Percentiles rank a stretch among this genome's conserved stretches.
Conservation (phyloP, 2,888 invertebrate species). For the Lithosia quadra region DNA sequence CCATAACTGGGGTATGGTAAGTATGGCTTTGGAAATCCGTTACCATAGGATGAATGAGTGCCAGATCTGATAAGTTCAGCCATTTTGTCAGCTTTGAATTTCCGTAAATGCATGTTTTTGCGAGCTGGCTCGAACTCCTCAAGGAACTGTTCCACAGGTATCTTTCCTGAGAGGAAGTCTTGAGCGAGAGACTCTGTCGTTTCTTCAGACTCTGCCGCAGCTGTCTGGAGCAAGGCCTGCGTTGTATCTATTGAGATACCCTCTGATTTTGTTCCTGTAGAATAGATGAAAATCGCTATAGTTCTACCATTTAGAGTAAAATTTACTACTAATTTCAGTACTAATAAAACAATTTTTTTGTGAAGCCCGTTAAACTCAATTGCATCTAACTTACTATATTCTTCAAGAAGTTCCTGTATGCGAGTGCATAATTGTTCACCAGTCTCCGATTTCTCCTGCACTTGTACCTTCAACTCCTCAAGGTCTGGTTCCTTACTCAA, state of each 20-base stretch:
- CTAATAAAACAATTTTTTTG: too few species aligned
- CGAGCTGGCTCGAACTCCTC: constrained; percentile 93
- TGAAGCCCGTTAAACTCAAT: too few species aligned
- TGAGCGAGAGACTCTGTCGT: constrained; percentile 95
- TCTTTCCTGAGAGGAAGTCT: constrained; percentile 91
- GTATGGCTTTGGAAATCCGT: constrained; percentile 76
- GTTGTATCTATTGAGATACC: constrained; percentile 94
- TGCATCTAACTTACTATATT: constrained; percentile 90
- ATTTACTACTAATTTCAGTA: too few species aligned
- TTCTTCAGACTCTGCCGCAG: constrained; percentile 97
- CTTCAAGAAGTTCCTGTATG: constrained; percentile 92
- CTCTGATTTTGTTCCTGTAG: constrained; percentile 91
- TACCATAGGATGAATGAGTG: constrained; percentile 71
- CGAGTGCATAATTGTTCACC: constrained; percentile 89
- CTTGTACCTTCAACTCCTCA: constrained; percentile 90
- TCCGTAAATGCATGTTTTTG: constrained; percentile 87
- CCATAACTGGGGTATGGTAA: constrained; percentile 79
- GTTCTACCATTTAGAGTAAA: too few species aligned
- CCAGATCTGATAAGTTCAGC: constrained; percentile 88
- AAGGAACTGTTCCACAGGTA: constrained; percentile 93
- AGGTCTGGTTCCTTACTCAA: constrained; percentile 94
- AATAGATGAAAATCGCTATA: neutral
- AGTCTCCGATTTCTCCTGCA: constrained; percentile 89
- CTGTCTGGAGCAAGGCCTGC: constrained; percentile 95
- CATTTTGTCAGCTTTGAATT: constrained; percentile 98